Percentiles rank a stretch among this genome's conserved stretches.
phyloP scores from a whole-genome alignment of 2,113 vertebrate species.

The Pelobates fuscus region DNA sequence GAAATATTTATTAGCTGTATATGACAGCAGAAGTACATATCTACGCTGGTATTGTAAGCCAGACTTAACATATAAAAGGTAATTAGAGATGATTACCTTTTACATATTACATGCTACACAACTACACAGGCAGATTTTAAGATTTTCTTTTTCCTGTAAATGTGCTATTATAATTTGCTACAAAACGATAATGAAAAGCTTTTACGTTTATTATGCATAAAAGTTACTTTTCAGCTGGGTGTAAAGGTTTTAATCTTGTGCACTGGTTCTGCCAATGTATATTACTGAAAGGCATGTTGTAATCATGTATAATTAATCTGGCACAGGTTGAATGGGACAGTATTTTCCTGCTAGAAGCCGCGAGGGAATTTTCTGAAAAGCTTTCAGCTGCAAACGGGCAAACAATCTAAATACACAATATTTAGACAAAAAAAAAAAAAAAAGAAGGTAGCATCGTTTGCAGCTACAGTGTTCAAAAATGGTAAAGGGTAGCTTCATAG shows the following conservation, averaged over 20 bases:
- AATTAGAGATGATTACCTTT: not conserved
- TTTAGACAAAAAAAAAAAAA: not conserved
- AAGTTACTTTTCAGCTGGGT: conserved; percentile 7
- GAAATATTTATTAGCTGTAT: too few species aligned
- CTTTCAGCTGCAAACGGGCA: conserved; percentile 18
- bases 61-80: not conserved
- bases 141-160: not conserved
- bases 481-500: too few species aligned
- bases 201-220: conserved; percentile 21
- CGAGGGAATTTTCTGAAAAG: not conserved
- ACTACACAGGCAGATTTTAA: too few species aligned
- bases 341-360: conserved; percentile 6
- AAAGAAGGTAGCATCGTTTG: not conserved
- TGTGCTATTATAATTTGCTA: not conserved
- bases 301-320: conserved; percentile 46
- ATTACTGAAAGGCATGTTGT: conserved; percentile 35
- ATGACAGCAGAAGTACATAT: too few species aligned
- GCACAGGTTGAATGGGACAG: conserved; percentile 9
- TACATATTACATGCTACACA: not conserved
- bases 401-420: conserved; percentile 15
- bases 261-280: conserved; percentile 25
- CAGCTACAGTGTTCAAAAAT: too few species aligned
- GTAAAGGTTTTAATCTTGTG: conserved; percentile 21
- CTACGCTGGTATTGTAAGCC: not conserved
- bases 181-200: conserved; percentile 17